These are phyloP conservation scores for Schizopygopsis malacanthus DNA, from an alignment of 2,797 vertebrate genomes.

Conservation along the genomic window DNA sequence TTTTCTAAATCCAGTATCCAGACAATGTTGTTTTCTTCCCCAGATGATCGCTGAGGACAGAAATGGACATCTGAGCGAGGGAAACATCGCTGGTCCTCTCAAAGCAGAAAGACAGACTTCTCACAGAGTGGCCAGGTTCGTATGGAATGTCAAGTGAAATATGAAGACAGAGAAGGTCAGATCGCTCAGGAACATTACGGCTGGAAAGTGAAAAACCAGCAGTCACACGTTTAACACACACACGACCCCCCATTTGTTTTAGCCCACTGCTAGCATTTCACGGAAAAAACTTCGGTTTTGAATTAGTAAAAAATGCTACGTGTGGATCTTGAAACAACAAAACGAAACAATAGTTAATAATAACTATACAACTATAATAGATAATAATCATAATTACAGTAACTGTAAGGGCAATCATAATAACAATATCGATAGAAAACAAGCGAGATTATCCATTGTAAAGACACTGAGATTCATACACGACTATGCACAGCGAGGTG, in stretches of 20 bases:
- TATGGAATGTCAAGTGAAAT: slow-evolving; percentile 80
- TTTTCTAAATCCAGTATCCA: slow-evolving; percentile 58
- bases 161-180: slow-evolving; percentile 79
- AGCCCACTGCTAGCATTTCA: slow-evolving; percentile 64
- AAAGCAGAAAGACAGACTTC: slow-evolving; percentile 79
- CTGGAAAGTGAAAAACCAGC: slow-evolving; percentile 75
- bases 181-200: slow-evolving; percentile 71
- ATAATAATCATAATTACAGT: slow-evolving; percentile 74
- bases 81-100: slow-evolving; percentile 70
- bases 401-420: slow-evolving; percentile 71
- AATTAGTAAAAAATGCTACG: slow-evolving; percentile 73
- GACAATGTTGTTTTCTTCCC: slow-evolving; percentile 72
- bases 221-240: slow-evolving; percentile 66
- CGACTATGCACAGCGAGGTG: slow-evolving; percentile 79
- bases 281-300: slow-evolving; percentile 58
- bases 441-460: slow-evolving; percentile 71
- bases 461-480: slow-evolving; percentile 76
- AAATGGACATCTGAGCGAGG: slow-evolving; percentile 57
- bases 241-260: slow-evolving; percentile 23
- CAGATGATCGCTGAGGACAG: slow-evolving; percentile 71
- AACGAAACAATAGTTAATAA: slow-evolving; percentile 65
- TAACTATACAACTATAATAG: too few species aligned
- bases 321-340: slow-evolving; percentile 76
- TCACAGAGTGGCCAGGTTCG: slow-evolving; percentile 78
- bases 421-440: slow-evolving; percentile 78